These are phyloP conservation scores for Dorcus hopei DNA, from an alignment of 2,888 invertebrate species.

Conservation along the genomic window DNA sequence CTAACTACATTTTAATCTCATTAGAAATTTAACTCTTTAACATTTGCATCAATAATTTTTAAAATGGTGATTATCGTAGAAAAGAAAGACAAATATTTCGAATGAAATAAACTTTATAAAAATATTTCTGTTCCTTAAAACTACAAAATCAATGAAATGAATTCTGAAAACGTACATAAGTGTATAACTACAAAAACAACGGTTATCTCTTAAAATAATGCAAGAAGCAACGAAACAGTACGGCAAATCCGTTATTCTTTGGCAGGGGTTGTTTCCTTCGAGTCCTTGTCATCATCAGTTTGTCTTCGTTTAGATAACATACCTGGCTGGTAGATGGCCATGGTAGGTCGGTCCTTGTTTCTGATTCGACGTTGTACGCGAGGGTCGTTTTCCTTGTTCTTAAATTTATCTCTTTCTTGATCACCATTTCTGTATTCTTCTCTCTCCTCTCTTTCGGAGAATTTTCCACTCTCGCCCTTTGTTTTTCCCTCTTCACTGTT, in stretches of 20 bases:
- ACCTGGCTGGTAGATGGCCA: conserved; percentile 87
- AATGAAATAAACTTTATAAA: too few species aligned
- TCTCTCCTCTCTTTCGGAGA: conserved; percentile 14
- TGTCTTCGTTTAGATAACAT: conserved; percentile 78
- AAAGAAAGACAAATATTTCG: too few species aligned
- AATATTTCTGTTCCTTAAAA: too few species aligned
- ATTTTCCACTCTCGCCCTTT: conserved; percentile 11
- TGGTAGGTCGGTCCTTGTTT: conserved; percentile 79
- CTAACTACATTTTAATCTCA: too few species aligned
- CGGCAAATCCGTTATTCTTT: conserved; percentile 2
- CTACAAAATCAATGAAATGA: too few species aligned
- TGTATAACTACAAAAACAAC: too few species aligned
- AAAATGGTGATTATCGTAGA: too few species aligned
- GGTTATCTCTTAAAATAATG: too few species aligned
- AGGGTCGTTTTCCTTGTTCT: conserved; percentile 51
- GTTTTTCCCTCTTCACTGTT: conserved; percentile 1
- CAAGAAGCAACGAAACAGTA: too few species aligned
- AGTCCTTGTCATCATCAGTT: conserved; percentile 50
- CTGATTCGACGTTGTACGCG: conserved; percentile 55
- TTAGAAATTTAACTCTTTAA: too few species aligned
- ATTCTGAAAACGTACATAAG: too few species aligned
- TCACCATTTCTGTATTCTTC: conserved; percentile 15
- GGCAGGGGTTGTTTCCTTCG: conserved; percentile 11
- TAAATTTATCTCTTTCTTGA: conserved; percentile 13
- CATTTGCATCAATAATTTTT: too few species aligned